phyloP scores from a whole-genome alignment of 2,797 vertebrate genomes.

The Pangasius krempfi region DNA sequence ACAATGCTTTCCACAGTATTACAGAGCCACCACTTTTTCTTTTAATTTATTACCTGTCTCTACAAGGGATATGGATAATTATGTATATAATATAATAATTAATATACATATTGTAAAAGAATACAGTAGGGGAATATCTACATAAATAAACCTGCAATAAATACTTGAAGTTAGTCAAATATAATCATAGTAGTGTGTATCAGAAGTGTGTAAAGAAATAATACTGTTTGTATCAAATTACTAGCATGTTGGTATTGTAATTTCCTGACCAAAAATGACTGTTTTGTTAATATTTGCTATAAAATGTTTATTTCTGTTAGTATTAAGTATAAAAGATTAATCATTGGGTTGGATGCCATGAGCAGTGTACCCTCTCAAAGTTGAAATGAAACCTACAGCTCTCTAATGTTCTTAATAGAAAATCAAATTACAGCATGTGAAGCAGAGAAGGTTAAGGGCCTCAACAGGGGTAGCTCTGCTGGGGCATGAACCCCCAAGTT shows the following conservation, averaged over 20 bases:
- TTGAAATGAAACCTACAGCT: not conserved
- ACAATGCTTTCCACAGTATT: not conserved
- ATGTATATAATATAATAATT: too few species aligned
- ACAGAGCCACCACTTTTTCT: not conserved
- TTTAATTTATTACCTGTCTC: not conserved
- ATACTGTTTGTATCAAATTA: not conserved
- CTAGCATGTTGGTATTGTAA: not conserved
- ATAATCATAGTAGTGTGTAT: not conserved
- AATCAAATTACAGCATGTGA: not conserved
- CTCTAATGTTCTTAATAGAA: not conserved
- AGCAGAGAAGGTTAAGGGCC: not conserved
- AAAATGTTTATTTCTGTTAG: not conserved
- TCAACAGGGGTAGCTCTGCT: not conserved
- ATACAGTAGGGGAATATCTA: too few species aligned
- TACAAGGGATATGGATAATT: not conserved
- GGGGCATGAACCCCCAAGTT: too few species aligned
- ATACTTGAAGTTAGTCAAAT: not conserved
- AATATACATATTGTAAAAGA: too few species aligned
- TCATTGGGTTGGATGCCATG: not conserved
- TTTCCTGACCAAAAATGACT: not conserved
- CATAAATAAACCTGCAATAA: too few species aligned
- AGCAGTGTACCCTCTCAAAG: not conserved
- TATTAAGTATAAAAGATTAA: not conserved
- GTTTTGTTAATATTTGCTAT: not conserved
- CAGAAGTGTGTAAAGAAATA: not conserved